Conservation (phyloP, 2,797 vertebrate genomes). For the Chaetodon trifasciatus region DNA sequence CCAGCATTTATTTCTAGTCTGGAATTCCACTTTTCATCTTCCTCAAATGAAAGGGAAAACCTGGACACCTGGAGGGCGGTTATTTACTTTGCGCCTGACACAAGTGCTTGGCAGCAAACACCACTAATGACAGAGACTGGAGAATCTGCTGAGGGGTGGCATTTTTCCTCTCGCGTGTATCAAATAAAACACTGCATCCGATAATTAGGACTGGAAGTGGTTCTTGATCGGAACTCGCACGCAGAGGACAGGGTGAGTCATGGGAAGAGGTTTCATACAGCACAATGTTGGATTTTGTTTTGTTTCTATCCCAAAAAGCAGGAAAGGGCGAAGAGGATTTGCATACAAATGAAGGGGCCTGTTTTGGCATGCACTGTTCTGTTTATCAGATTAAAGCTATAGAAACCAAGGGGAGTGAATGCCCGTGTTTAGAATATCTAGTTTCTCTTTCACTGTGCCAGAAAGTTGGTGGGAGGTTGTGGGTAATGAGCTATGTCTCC, state of each 20-base stretch:
- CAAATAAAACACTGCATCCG: conserved; percentile 70
- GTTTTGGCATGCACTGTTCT: conserved; percentile 71
- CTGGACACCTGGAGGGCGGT: conserved; percentile 58
- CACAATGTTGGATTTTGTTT: conserved; percentile 45
- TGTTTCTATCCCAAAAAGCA: conserved; percentile 58
- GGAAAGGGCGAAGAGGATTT: conserved; percentile 67
- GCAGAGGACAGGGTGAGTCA: conserved; percentile 48
- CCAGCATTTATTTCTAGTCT: conserved; percentile 16
- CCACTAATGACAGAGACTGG: conserved; percentile 66
- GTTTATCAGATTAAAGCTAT: conserved; percentile 79
- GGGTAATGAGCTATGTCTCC: conserved; percentile 64
- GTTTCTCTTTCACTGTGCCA: conserved; percentile 63
- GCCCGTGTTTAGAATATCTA: conserved; percentile 68
- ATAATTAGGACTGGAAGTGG: conserved; percentile 66
- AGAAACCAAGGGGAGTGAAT: conserved; percentile 67
- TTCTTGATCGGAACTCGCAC: conserved; percentile 45
- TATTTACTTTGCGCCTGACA: conserved; percentile 58
- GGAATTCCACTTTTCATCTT: conserved; percentile 45
- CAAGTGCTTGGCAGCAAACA: conserved; percentile 65
- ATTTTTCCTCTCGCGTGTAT: conserved; percentile 42
- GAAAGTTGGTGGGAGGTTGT: conserved; percentile 64
- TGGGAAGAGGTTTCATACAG: conserved; percentile 24
- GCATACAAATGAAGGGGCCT: conserved; percentile 76
- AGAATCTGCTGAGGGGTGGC: conserved; percentile 63
- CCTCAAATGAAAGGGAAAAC: conserved; percentile 41